Evolutionary conservation across 2,797 vertebrate genomes (phyloP).

Genomic region (Mus minutoides): DNA sequence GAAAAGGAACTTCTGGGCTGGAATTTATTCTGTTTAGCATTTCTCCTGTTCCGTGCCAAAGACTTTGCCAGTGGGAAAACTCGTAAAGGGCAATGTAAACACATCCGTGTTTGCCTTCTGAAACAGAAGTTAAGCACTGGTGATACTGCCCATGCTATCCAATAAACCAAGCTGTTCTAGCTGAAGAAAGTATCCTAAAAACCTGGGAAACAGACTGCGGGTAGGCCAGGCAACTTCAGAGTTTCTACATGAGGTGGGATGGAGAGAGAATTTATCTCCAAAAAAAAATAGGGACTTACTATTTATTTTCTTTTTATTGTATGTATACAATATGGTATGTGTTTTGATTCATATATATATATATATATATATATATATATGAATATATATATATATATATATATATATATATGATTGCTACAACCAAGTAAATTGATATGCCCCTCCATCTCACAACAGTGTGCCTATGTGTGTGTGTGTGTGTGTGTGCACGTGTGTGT

Average conservation of each 20-base stretch:
- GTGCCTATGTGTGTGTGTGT: not conserved
- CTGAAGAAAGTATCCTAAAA: not conserved
- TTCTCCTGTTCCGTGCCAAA: slow-evolving; percentile 30
- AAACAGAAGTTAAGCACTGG: slow-evolving; percentile 18
- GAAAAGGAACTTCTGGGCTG: not conserved
- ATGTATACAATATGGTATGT: not conserved
- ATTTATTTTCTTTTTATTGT: not conserved
- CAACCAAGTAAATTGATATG: not conserved
- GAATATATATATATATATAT: not conserved
- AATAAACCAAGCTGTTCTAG: not conserved
- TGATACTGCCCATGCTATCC: not conserved
- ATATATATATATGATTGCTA: not conserved
- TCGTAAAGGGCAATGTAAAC: slow-evolving; percentile 7
- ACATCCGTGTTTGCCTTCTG: slow-evolving; percentile 19
- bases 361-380: too few relatives aligned
- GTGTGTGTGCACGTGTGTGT: not conserved
- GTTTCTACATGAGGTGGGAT: not conserved
- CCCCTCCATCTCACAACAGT: not conserved
- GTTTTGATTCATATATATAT: not conserved
- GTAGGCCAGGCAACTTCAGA: not conserved
- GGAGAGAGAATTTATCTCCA: not conserved
- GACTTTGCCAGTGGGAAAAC: not conserved
- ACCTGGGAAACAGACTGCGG: not conserved
- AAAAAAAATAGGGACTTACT: not conserved
- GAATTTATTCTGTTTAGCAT: slow-evolving; percentile 28